phyloP scores from a whole-genome alignment of 2,113 vertebrate species.

The Psilopogon haemacephalus region DNA sequence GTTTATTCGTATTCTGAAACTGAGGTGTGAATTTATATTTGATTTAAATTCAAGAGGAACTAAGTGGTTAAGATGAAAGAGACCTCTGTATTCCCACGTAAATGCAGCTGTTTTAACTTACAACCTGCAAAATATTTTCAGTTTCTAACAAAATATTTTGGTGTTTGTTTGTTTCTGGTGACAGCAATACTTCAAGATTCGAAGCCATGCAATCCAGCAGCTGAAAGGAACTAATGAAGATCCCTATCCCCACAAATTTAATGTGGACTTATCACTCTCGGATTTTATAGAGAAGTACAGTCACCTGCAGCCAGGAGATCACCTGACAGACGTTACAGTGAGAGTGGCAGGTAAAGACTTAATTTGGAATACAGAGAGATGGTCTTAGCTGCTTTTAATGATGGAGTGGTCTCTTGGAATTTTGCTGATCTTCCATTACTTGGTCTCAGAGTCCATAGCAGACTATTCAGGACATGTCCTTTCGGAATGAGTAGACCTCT shows the following conservation, averaged over 20 bases:
- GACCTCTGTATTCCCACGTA: background rate
- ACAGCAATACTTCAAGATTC: conserved; percentile 98
- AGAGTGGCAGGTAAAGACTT: conserved; percentile 85
- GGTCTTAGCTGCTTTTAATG: background rate
- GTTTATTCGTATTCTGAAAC: background rate
- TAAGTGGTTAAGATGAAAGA: background rate
- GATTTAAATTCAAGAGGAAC: background rate
- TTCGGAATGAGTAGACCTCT: background rate
- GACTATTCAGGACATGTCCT: background rate
- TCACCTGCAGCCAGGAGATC: conserved; percentile 89
- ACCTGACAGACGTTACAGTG: conserved; percentile 81
- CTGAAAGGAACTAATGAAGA: conserved; percentile 89
- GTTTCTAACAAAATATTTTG: background rate
- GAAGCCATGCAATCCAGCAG: conserved; percentile 88
- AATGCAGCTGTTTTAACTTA: background rate
- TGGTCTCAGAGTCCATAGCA: background rate
- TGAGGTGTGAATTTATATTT: background rate
- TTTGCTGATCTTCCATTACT: background rate
- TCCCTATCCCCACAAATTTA: conserved; percentile 96
- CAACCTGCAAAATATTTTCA: background rate
- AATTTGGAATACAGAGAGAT: background rate
- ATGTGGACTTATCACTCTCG: conserved; percentile 87
- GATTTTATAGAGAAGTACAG: conserved; percentile 91
- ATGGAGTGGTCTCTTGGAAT: background rate
- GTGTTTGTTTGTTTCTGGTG: background rate